Base-by-base conservation (phyloP, 2,113 vertebrate species). In the Anhinga rufa region DNA sequence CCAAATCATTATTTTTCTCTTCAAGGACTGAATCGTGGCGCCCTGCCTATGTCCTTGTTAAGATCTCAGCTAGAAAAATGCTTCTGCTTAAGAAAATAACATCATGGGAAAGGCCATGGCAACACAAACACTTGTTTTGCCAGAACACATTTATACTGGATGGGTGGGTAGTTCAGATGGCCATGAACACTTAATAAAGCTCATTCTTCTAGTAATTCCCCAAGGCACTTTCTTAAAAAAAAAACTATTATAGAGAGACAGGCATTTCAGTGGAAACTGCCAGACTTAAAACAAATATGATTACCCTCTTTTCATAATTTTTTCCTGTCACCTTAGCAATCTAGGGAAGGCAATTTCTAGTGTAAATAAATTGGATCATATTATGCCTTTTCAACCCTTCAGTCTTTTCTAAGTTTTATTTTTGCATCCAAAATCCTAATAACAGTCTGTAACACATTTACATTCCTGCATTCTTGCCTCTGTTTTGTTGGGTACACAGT, bases 1-100 rank as follows among this genome's bases (percentile, higher is more conserved):
- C 44, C 57, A 88, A 94, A 78, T 62, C 14, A 90, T 60, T 94
- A 94, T 95, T 92, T 95, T 94, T 91, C 82, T 89, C 88, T 72
- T 94, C 91, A 96, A 96, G 96, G 93, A 90, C 93, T 93, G 87
- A 69, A 86, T 62, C 66, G 66, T 89, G 93, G 90, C 87, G 0
- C 12, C 34, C 38, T 96, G 96, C 97, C 82, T 58, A 79, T 10
- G 75, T 94, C 96, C 97, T 98, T 96, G 91, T 92, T 97, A 83
- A 94, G 91, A 92, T 91, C 89, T 89, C 86, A 61, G 82, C 83
- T 96, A 96, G 89, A 95, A 98, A 97, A 97, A 96, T 94, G 92
- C 94, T 93, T 97, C 93, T 92, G 79, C 97, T 97, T 96, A 97
- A 97, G 95, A 97, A 97, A 97, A 98, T 97, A 98, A 97, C 94